These are phyloP conservation scores for Rhadina sibilatrix DNA, from an alignment of 2,113 vertebrate species.

Conservation along the genomic window DNA sequence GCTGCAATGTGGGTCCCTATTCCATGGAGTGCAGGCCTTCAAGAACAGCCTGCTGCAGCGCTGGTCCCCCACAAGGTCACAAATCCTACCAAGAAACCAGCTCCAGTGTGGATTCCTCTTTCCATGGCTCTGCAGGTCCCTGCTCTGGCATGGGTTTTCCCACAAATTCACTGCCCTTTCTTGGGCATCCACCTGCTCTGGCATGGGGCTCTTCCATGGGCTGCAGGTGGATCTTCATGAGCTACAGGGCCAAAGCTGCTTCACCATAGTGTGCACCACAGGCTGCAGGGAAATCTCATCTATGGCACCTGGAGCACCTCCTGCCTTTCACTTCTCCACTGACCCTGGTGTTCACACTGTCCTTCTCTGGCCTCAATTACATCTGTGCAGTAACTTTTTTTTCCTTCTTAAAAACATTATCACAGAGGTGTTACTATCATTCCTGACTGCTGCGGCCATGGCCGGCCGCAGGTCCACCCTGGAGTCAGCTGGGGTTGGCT, in stretches of 20 bases:
- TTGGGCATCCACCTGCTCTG: neutral
- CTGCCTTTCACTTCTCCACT: neutral
- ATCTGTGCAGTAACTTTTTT: neutral
- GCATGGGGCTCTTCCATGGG: neutral
- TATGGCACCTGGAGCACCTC: neutral
- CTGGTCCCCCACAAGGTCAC: neutral
- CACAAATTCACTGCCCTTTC: neutral
- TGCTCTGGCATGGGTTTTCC: neutral
- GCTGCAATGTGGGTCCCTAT: neutral
- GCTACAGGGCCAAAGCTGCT: neutral
- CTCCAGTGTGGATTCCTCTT: neutral
- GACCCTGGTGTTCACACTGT: neutral
- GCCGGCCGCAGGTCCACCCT: neutral
- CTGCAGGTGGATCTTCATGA: neutral
- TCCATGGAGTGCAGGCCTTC: neutral
- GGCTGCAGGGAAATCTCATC: neutral
- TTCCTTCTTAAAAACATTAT: neutral
- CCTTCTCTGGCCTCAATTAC: neutral
- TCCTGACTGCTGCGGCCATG: fast-evolving
- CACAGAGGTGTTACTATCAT: neutral
- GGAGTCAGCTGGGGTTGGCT: neutral
- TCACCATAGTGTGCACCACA: neutral
- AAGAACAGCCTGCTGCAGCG: neutral
- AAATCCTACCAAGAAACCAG: neutral
- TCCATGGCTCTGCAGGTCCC: neutral